Evolutionary conservation across 2,797 vertebrate genomes (phyloP), one percentile per base, ranked within the genome.

Genomic region (Alectoris magna): DNA sequence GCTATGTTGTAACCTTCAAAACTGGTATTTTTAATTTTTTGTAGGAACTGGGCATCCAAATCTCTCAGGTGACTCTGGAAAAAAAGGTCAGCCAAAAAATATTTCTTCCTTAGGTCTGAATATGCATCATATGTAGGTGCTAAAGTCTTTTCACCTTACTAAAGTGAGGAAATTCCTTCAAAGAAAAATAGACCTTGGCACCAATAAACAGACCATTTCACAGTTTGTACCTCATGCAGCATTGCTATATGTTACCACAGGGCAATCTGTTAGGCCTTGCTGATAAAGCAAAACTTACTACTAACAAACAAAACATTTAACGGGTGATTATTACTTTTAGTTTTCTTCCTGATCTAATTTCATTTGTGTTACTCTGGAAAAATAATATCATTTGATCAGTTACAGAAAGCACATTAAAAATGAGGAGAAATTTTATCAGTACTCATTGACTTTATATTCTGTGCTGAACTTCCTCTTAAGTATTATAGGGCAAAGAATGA

Each of bases 1-100:
- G 21, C 49, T 74, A 87, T 82, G 11, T 21, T 72, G 38, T 62
- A 38, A 72, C 21, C 85, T 88, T 91, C 69, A 94, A 87, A 93
- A 12, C 55, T 77, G 11, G 44, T 51, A 80, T 49, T 88, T 73
- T 90, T 87, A 84, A 84, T 96, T 95, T 95, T 93, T 79, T 87
- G 69, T 56, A 87, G 75, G 26, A 63, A 77, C 34, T 55, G 16
- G 55, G n/a, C 14, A 87, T 82, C 34, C 41, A 85, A 31, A 74
- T 66, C 14, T 78, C 80, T 90, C 68, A n/a, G 2, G 34, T 90
- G 71, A 27, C 7, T 84, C 86, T 36, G 17, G 41, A 81, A 82
- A 84, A 86, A 87, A 78, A 63, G 14, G 8, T 66, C 31, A 72
- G 15, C 53, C 39, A 74, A 62, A 75, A 56, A 70, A 31, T 6